These are phyloP conservation scores for Porites rus DNA, from an alignment of 92 coral and sea anemone species.

Conservation along the genomic window DNA sequence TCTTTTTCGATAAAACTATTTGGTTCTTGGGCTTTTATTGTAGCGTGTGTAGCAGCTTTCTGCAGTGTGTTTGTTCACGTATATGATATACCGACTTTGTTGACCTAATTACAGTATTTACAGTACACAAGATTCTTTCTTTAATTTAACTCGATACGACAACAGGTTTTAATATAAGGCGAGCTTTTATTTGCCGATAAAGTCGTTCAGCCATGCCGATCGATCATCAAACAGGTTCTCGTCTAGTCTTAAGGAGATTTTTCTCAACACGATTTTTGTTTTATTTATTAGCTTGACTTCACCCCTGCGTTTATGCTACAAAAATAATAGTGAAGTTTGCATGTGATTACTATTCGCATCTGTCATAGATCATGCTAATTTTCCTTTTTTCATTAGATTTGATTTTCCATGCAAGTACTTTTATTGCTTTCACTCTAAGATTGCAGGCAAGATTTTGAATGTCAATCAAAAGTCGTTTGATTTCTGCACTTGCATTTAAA, in stretches of 20 bases:
- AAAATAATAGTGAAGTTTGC: background rate
- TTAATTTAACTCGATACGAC: conserved; percentile 1
- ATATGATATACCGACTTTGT: background rate
- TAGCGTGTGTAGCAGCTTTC: background rate
- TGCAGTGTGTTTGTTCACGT: background rate
- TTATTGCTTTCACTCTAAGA: too few species aligned
- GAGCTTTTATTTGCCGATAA: too few species aligned
- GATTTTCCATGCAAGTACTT: background rate
- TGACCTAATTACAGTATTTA: conserved; percentile 27
- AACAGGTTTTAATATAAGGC: background rate
- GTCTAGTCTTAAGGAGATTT: background rate
- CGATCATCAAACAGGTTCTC: background rate
- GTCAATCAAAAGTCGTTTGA: background rate
- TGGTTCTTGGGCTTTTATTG: background rate
- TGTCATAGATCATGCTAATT: conserved; percentile 24
- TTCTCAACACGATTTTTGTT: background rate
- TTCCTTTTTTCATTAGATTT: conserved; percentile 2
- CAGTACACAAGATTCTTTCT: conserved; percentile 29
- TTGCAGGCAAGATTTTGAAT: too few species aligned
- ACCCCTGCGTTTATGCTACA: conserved; percentile 1
- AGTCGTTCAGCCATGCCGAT: background rate
- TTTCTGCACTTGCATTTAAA: background rate
- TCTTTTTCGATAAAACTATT: background rate
- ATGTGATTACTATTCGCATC: conserved; percentile 17
- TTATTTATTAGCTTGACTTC: background rate